These are phyloP conservation scores for Atractosteus spatula DNA, from an alignment of 2,113 vertebrate genomes.

Conservation along the genomic window DNA sequence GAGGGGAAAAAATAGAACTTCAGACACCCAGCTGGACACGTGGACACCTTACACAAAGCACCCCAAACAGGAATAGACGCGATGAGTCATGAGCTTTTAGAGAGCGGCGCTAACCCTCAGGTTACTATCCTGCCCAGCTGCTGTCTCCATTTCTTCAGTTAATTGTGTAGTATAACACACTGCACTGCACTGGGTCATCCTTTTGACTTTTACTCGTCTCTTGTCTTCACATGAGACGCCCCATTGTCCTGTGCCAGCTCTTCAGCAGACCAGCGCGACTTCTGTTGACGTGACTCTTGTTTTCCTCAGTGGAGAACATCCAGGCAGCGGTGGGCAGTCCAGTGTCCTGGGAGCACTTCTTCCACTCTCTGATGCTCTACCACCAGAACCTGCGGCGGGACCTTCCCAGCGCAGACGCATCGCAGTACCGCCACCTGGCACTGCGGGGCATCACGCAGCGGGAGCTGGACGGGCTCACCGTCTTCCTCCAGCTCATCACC, in stretches of 20 bases:
- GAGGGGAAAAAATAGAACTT: too few species aligned
- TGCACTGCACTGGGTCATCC: too few species aligned
- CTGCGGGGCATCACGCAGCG: constrained; percentile 92
- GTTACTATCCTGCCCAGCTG: not conserved
- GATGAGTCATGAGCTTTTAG: too few species aligned
- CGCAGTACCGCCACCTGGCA: constrained; percentile 87
- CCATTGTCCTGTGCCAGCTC: too few species aligned
- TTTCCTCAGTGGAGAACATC: constrained; percentile 82
- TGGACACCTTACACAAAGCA: too few species aligned
- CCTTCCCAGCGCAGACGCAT: constrained; percentile 82
- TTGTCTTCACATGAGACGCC: too few species aligned
- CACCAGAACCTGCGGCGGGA: constrained; percentile 91
- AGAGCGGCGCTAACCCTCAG: too few species aligned
- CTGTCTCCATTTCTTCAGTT: not conserved
- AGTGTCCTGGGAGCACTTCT: constrained; percentile 97
- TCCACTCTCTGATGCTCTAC: constrained; percentile 94
- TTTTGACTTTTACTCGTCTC: too few species aligned
- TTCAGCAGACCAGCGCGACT: too few species aligned
- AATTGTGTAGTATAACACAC: not conserved
- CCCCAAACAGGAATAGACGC: too few species aligned
- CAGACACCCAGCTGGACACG: too few species aligned
- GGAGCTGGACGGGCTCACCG: constrained; percentile 89
- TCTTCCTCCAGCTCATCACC: constrained; percentile 86
- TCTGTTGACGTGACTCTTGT: not conserved
- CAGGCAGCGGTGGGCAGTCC: constrained; percentile 86